Percentiles rank a stretch among this genome's conserved stretches.
These are phyloP conservation scores for Bergia sp. DNA, from an alignment of 92 coral and sea anemone species.

Conservation along the genomic window DNA sequence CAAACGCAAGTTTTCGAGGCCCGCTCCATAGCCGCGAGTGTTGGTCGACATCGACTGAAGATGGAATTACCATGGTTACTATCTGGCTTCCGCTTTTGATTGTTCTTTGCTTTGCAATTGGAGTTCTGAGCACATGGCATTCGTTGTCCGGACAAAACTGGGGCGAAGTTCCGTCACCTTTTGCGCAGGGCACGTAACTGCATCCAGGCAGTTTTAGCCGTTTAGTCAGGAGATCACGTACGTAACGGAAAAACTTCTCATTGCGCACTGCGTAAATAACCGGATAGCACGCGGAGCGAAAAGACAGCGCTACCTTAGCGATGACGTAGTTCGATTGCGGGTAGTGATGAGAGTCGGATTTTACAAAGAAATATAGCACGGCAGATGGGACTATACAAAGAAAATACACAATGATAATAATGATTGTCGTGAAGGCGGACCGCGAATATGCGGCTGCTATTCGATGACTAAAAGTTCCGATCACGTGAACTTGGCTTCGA, in stretches of 20 bases:
- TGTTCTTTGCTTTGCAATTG: not conserved
- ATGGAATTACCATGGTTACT: not conserved
- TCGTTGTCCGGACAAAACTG: constrained; percentile 11
- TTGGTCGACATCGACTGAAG: not conserved
- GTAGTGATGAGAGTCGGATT: constrained; percentile 42
- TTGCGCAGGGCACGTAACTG: constrained; percentile 1
- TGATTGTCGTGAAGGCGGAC: constrained; percentile 74
- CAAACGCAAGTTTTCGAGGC: constrained; percentile 29
- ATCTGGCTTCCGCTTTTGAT: not conserved
- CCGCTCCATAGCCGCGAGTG: constrained; percentile 1
- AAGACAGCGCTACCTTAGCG: constrained; percentile 62
- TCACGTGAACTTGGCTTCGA: constrained; percentile 69
- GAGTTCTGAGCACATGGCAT: constrained; percentile 6
- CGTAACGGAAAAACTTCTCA: constrained; percentile 64
- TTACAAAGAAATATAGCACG: constrained; percentile 57
- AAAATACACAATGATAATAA: constrained; percentile 71
- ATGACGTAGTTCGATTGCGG: constrained; percentile 47
- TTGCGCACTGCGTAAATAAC: constrained; percentile 73
- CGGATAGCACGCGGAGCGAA: constrained; percentile 78
- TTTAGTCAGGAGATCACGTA: constrained; percentile 46
- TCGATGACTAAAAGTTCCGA: constrained; percentile 50
- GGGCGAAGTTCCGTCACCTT: not conserved
- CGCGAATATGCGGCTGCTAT: constrained; percentile 72
- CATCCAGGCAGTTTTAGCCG: constrained; percentile 36
- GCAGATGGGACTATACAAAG: constrained; percentile 73